Base-by-base conservation (phyloP, 1,140 invertebrate species). In the Scylla paramamosain region DNA sequence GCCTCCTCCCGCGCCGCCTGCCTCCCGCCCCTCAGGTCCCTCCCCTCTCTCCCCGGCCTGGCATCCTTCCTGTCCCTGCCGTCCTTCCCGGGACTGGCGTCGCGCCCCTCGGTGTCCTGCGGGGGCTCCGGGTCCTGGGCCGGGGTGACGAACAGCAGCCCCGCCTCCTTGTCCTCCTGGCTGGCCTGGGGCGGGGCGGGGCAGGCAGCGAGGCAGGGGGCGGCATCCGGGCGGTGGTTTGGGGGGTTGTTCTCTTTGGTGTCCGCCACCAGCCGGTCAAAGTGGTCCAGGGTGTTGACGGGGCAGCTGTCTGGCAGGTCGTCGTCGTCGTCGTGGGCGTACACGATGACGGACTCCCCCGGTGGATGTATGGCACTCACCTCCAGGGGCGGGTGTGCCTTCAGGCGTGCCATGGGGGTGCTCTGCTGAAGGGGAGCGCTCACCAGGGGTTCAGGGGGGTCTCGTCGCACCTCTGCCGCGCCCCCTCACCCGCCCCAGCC, bases 261-360 rank as follows among this genome's bases (percentile, higher is more conserved):
- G 2, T 95, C 94, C 16, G 91, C 86, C 14, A 95, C 91, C 32
- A 95, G 91, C 12, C 77, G 82, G 77, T 95, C 94, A 93, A 95
- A 95, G 28, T 95, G 83, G 88, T 95, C 89, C 52, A 92, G 45
- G 20, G 94, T 95, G 32, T 16, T 93, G 28, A 93, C 94, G 20
- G 94, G 94, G 88, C 94, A 95, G 31, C 91, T 95, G 32, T 95
- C 94, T 39, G 94, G 94, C 45, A 87, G 10, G 25, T 92, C 77
- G 0, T 95, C 84, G 6, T 88, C 86, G 52, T 95, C 94, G 0
- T 92, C 94, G 46, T 92, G 91, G 32, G 4, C 46, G 4, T 14
- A 29, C 7, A 93, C 84, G 46, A 95, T 95, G 25, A 39, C 12
- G 0, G 94, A 95, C 29, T 92, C 91, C 0, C 77, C 25, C 1